Base-by-base conservation (phyloP, 2,113 vertebrate genomes). In the Boleophthalmus pectinirostris region DNA sequence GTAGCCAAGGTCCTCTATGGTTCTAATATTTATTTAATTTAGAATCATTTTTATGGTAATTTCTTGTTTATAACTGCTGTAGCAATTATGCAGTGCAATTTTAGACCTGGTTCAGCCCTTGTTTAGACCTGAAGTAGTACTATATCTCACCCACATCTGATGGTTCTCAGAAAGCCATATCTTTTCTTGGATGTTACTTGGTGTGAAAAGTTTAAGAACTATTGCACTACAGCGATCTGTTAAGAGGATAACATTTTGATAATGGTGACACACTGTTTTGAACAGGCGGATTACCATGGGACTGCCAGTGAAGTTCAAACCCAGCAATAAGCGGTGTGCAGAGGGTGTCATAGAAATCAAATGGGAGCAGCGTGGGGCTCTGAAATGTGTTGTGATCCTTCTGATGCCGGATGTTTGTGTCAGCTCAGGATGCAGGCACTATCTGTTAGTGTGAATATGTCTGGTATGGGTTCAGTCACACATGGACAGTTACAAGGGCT, bases 261-360 rank as follows among this genome's bases (percentile, higher is more conserved):
- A 14, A 20, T 16, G 16, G 29, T 38, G 9, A 10, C 61, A 64
- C 33, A 38, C 60, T 64, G 16, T n/a, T 38, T n/a, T 20, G 29
- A 64, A 38, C 9, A 15, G 33, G 33, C 18, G 38, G 61, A 35
- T 64, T 64, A n/a, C 61, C 33, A 13, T n/a, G 38, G 18, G 61
- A 33, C 29, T 64, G 61, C 33, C 33, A 38, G 10, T n/a, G 33
- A n/a, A 20, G 61, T 64, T 64, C 33, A 43, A 64, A 64, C 16
- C 16, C 18, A 33, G 33, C 29, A 64, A n/a, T 64, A 64, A 64
- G n/a, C 0, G 58, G 13, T 18, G 18, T 35, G 33, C 16, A 64
- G 16, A 38, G 18, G 33, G 33, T n/a, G 61, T 64, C 61, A 63
- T 18, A 63, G 25, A 35, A 64, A 38, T 64, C 61, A 64, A 64